Base-by-base conservation (phyloP, 2,888 invertebrate species). In the Panopea generosa region DNA sequence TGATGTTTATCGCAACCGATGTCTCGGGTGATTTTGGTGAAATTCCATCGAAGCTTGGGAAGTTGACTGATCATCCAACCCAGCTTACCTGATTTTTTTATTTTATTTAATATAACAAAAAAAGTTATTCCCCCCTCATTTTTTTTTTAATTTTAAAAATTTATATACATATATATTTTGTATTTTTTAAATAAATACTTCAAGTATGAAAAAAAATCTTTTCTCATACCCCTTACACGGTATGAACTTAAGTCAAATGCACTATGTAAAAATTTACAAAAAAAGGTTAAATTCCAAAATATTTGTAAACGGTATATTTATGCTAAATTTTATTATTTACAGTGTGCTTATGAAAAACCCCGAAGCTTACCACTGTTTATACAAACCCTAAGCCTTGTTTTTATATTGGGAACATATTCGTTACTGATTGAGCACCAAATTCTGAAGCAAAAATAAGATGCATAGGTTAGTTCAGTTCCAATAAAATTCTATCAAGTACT, bases 371-470 rank as follows among this genome's bases (percentile, higher is more conserved):
- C 86, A 83, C 81, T 81, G 72, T 80, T 11, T 76, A 87, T 87
- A 87, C 87, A 87, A 87, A 87, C 87, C 87, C 79, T 69, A 77
- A 70, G 67, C 59, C 79, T 71, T 77, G 78, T 67, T 66, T 70
- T 69, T 80, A 57, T 74, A 59, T 77, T 69, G 67, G 70, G 76
- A 73, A 43, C 56, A 59, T 66, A 57, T 59, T 73, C 73, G 67
- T 70, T 71, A 74, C 76, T 70, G 71, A 75, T 50, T 72, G 76
- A 53, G 53, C 50, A 70, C 70, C 84, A 81, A 84, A 78, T 77
- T 84, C 85, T 84, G 86, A 83, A 86, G 86, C 81, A 85, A 83
- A 87, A 86, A 81, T 81, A 81, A 81, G 63, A 81, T 70, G 74
- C 63, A 81, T 60, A 77, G 71, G 68, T 81, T 81, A 81, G 81